These are phyloP conservation scores for Piscicola geometra DNA, from an alignment of 2,888 invertebrate genomes.

Conservation along the genomic window DNA sequence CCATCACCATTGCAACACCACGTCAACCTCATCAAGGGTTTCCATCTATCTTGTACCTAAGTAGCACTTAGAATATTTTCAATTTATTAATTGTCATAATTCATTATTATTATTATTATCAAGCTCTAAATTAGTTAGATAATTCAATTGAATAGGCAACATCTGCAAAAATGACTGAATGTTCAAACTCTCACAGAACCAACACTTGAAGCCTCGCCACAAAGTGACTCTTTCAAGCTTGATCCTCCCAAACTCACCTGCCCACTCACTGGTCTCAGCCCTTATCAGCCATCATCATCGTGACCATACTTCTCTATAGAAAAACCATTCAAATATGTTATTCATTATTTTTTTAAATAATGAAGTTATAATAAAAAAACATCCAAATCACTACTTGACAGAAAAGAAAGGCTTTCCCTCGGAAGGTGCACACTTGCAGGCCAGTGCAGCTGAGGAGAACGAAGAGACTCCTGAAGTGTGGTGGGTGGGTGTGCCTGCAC, in stretches of 20 bases:
- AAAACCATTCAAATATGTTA: no score
- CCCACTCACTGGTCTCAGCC: constrained; percentile 36
- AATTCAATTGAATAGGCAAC: not conserved
- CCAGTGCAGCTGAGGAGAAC: no score
- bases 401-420: no score
- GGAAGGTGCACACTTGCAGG: no score
- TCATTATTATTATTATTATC: not conserved
- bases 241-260: constrained; percentile 42
- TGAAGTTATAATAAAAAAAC: no score
- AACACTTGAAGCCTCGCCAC: constrained; percentile 9
- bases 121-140: not conserved
- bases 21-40: constrained; percentile 36
- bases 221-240: constrained; percentile 40
- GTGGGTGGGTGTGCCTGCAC: no score
- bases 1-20: constrained; percentile 44
- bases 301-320: no score
- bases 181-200: constrained; percentile 13
- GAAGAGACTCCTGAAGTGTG: no score
- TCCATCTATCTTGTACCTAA: no score
- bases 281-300: no score
- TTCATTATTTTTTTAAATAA: no score
- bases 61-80: not conserved
- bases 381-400: no score
- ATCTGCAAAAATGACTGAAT: not conserved
- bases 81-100: not conserved